Conservation (phyloP, 2,797 vertebrate species). For the Crossoptilon crossoptilon region DNA sequence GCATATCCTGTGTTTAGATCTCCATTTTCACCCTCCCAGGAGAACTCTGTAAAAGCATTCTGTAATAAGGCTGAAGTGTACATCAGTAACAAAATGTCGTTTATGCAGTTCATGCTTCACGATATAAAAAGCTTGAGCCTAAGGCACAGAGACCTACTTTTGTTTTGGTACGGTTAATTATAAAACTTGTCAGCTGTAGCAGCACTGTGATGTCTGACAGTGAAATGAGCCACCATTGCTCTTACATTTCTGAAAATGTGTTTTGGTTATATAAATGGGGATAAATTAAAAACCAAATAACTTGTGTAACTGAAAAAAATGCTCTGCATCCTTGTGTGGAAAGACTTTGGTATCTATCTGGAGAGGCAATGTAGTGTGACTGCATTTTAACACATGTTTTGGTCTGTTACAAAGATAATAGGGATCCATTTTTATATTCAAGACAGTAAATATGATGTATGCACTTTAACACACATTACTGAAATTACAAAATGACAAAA, state of each 20-base stretch:
- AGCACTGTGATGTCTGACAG: constrained; percentile 46
- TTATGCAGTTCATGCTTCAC: constrained; percentile 31
- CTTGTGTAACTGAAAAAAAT: neutral
- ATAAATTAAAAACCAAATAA: constrained; percentile 26
- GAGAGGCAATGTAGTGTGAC: neutral
- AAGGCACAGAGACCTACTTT: constrained; percentile 70
- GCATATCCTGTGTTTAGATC: constrained; percentile 6
- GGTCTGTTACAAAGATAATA: constrained; percentile 2
- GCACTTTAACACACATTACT: neutral
- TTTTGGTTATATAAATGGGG: constrained; percentile 16
- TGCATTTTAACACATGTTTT: neutral
- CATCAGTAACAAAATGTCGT: neutral
- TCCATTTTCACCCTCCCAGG: neutral
- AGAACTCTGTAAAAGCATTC: constrained; percentile 15
- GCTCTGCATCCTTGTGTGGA: constrained; percentile 13
- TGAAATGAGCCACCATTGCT: constrained; percentile 48
- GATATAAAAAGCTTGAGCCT: constrained; percentile 51
- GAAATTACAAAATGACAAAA: neutral
- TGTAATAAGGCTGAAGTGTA: constrained; percentile 12
- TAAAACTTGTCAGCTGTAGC: constrained; percentile 45
- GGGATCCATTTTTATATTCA: neutral
- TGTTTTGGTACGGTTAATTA: constrained; percentile 68
- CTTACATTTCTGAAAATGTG: constrained; percentile 27
- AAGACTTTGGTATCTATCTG: neutral
- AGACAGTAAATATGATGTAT: neutral